Evolutionary conservation across 2,797 vertebrate species (phyloP), one percentile per base, ranked within the genome.

Genomic region (Rhinella marina): DNA sequence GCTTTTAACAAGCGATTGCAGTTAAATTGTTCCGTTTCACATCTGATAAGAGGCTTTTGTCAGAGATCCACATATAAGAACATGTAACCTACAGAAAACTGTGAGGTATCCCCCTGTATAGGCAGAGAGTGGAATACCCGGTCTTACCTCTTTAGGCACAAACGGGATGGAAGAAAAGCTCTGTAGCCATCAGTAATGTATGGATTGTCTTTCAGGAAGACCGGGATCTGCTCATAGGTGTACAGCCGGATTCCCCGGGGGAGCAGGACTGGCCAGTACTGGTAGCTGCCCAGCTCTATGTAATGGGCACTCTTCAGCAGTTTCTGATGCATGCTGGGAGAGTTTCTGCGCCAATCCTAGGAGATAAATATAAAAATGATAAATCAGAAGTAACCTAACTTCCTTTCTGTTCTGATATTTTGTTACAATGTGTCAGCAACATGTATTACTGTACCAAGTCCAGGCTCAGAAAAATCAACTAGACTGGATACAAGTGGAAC

Each of bases 121-220:
- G 3, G 5, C 41, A 32, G 2, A 14, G 16, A 23, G 14, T 12
- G 48, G 14, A 79, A 21, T 41, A 13, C n/a, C 29, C 25, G 13
- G 29, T 54, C 85, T 94, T 91, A 99, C 98, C 98, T 99, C 92
- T 97, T 97, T 90, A 99, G 95, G 91, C 98, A 99, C 41, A 99
- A 95, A 48, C 96, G 96, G 87, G 98, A 98, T 76, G 97, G 97
- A 89, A 99, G 95, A 93, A 98, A 98, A 32, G 98, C 98, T 91
- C 98, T 94, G 95, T 99, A 99, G 32, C 98, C 98, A 85, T 99
- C 98, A 0, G 98, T 99, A 94, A 99, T 99, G 92, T 99, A 99
- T 0, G 98, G 97, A 92, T 99, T 99, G 90, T 98, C 97, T 91
- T 97, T 96, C 82, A 99, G 95, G 88, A 97, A 98, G 48, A 94